A percentile compares a stretch with the other conserved stretches of the same genome.
These are phyloP conservation scores for Melanogrammus aeglefinus DNA, from an alignment of 2,797 vertebrate species.

Conservation along the genomic window DNA sequence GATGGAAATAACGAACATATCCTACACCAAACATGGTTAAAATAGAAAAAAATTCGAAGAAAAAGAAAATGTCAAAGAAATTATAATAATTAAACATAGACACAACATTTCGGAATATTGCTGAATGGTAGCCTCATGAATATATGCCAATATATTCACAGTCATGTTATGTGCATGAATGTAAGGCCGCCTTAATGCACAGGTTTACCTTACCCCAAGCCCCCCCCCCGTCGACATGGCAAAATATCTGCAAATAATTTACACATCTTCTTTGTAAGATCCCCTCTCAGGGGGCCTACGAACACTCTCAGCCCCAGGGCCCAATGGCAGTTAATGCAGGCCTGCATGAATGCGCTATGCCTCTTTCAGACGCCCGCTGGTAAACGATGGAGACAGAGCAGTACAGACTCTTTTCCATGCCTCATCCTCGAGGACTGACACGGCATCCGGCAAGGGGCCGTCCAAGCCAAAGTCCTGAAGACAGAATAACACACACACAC, in stretches of 20 bases:
- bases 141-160: too few species aligned
- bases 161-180: neutral
- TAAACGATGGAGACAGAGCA: constrained; percentile 75
- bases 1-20: neutral
- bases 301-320: too few species aligned
- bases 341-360: constrained; percentile 52
- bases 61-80: too few species aligned
- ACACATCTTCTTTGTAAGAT: too few species aligned
- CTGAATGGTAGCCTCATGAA: neutral
- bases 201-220: too few species aligned
- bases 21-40: neutral
- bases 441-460: constrained; percentile 55
- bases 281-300: too few species aligned
- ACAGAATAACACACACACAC: constrained; percentile 8
- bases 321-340: too few species aligned
- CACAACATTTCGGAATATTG: neutral
- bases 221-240: too few species aligned
- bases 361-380: constrained; percentile 78
- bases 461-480: constrained; percentile 68
- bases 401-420: constrained; percentile 75
- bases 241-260: too few species aligned
- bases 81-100: neutral
- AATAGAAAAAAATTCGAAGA: constrained; percentile 13
- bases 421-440: constrained; percentile 61
- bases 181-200: too few species aligned